Base-by-base conservation (phyloP, 2,113 vertebrate genomes). In the Ondatra zibethicus region DNA sequence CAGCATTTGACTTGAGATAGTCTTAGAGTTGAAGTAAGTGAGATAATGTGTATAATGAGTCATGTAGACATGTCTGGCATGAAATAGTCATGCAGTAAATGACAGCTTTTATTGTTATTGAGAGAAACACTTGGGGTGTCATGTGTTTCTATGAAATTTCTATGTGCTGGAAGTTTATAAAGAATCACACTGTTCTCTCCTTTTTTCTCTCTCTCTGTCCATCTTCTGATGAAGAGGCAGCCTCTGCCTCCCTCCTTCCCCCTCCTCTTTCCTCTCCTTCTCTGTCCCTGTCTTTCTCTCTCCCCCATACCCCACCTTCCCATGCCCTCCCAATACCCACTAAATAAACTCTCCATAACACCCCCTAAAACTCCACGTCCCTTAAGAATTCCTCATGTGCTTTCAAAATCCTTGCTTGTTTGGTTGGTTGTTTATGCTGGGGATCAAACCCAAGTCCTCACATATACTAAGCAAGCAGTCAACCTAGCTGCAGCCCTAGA, bases 51-150 rank as follows among this genome's bases (percentile, higher is more conserved):
- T 96, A 72, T 55, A 96, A 92, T 94, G 65, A 95, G 55, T 87
- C 70, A 88, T 90, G 39, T 75, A 55, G 13, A 33, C 23, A 81
- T 91, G 81, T 58, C 63, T 94, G 58, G 36, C 23, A 73, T 92
- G 42, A 68, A 97, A 77, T n/a, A 68, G 76, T 88, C 95, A 7
- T 78, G 96, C 52, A 70, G 31, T 76, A 70, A 94, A 92, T 95
- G 39, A 52, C 72, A 95, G 50, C 72, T 94, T 75, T 23, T 68
- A 33, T 88, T 81, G 39, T 72, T 96, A 45, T 84, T 36, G 70
- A 82, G 52, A 29, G 42, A 95, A 90, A 94, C 66, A 95, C 9
- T 89, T 88, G 88, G 50, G n/a, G 68, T 65, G 87, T 87, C 52
- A 96, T 42, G 29, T 65, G 47, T 93, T 81, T 25, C 14, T 87